Conservation (phyloP, 1,140 invertebrate genomes). For the Olivierus martensii region DNA sequence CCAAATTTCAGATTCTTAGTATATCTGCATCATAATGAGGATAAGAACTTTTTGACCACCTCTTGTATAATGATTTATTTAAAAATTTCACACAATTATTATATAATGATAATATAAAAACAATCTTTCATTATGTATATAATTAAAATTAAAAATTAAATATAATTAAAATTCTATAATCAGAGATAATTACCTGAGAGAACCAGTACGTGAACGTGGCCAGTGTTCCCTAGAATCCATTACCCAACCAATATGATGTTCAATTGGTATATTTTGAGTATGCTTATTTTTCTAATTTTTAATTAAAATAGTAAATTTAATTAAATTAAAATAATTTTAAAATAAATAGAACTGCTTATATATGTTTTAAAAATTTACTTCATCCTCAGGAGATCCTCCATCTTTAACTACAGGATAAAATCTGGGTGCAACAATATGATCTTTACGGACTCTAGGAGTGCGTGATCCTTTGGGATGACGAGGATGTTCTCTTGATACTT, state of each 20-base stretch:
- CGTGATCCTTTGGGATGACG: constrained; percentile 25
- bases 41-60: too few relatives aligned
- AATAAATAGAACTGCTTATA: neutral
- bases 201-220: constrained; percentile 51
- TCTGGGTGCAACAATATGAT: constrained; percentile 38
- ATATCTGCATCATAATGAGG: too few relatives aligned
- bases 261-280: constrained; percentile 43
- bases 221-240: constrained; percentile 74
- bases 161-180: too few relatives aligned
- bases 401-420: constrained; percentile 94
- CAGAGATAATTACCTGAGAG: constrained; percentile 7
- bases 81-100: too few relatives aligned
- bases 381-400: constrained; percentile 28
- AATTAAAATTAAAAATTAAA: too few relatives aligned
- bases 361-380: constrained; percentile 8
- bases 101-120: too few relatives aligned
- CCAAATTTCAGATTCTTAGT: too few relatives aligned
- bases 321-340: too few relatives aligned
- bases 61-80: too few relatives aligned
- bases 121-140: too few relatives aligned
- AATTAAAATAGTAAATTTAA: too few relatives aligned
- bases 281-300: too few relatives aligned
- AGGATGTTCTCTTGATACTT: neutral
- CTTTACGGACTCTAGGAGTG: constrained; percentile 24
- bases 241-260: constrained; percentile 95